Percentiles rank a stretch among this genome's conserved stretches.
phyloP scores from a whole-genome alignment of 2,797 vertebrate species.

The Melanotaenia nigrans region DNA sequence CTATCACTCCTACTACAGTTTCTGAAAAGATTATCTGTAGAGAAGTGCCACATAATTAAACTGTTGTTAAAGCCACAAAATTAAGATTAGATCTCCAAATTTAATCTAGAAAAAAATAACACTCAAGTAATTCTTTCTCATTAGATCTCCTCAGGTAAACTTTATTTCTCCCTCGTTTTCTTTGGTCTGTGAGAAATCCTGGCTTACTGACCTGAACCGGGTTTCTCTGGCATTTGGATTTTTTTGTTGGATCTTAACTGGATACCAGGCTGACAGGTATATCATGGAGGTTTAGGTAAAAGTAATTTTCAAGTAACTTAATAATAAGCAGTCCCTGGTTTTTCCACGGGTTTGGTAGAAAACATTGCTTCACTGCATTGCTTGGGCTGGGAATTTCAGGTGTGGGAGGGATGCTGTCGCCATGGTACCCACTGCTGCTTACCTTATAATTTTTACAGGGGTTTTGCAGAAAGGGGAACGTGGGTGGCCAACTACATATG shows the following conservation, averaged over 20 bases:
- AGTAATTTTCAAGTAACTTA: not conserved
- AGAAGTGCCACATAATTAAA: not conserved
- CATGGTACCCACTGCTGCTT: constrained; percentile 47
- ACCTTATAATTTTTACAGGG: constrained; percentile 40
- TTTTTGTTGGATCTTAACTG: constrained; percentile 36
- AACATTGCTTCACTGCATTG: constrained; percentile 44
- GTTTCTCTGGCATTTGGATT: constrained; percentile 36
- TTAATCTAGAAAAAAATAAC: too few species aligned
- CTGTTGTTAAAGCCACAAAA: too few species aligned
- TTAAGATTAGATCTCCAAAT: too few species aligned
- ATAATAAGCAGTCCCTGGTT: not conserved
- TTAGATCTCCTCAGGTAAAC: not conserved
- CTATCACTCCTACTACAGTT: not conserved
- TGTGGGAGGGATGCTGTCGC: constrained; percentile 31
- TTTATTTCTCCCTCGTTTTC: constrained; percentile 31
- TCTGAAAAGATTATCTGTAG: not conserved
- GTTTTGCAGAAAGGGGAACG: constrained; percentile 37
- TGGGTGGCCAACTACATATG: constrained; percentile 29
- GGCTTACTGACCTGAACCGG: constrained; percentile 44
- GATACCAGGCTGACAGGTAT: constrained; percentile 49
- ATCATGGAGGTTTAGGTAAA: not conserved
- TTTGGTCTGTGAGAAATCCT: constrained; percentile 49
- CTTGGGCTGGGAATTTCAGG: constrained; percentile 41
- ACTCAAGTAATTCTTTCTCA: too few species aligned
- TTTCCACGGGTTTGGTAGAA: constrained; percentile 43